Base-by-base conservation (phyloP, 2,797 vertebrate species). In the Echiichthys vipera region DNA sequence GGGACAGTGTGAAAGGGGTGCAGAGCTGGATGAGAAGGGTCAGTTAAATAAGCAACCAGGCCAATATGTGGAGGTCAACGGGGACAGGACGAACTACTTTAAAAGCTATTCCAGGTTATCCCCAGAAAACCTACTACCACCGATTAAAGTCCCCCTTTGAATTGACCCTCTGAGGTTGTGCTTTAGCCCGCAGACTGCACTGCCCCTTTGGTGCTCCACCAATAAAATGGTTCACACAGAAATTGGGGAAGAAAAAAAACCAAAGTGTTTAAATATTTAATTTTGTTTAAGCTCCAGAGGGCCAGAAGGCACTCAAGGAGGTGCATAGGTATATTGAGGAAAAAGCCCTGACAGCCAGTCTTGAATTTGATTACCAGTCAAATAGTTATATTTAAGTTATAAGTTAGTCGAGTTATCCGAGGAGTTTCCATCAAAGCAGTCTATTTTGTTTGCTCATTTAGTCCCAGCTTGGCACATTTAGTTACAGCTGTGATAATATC, bases 401-500 rank as follows among this genome's bases (percentile, higher is more conserved):
- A 50, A 40, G 17, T 70, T 10, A 46, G 1, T 32, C 12, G 17
- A 24, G 7, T 45, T 49, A 64, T 68, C 57, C 6, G 34, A 32
- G 4, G 18, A 42, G 34, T 43, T 53, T 18, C 13, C 7, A 7
- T 25, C 22, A 57, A 54, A 22, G 49, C 49, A 25, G 49, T 43
- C 14, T 54, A 6, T 57, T n/a, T 46, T 71, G n/a, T 70, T 49
- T 22, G 1, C 42, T 58, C 15, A 62, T 67, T 57, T 59, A 18
- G 22, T 42, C 27, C 55, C 30, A 42, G 22, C 18, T 8, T 56
- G 29, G 40, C 39, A 74, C 27, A 61, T 58, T 63, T 45, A 61
- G 62, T 51, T 32, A 34, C 83, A 85, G 81, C 85, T 86, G 81
- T 81, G 69, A 68, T 45, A 82, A 78, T 68, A 77, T 15, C 34